These are phyloP conservation scores for Nannoperca obscura DNA, from an alignment of 2,797 vertebrate genomes.

Conservation along the genomic window DNA sequence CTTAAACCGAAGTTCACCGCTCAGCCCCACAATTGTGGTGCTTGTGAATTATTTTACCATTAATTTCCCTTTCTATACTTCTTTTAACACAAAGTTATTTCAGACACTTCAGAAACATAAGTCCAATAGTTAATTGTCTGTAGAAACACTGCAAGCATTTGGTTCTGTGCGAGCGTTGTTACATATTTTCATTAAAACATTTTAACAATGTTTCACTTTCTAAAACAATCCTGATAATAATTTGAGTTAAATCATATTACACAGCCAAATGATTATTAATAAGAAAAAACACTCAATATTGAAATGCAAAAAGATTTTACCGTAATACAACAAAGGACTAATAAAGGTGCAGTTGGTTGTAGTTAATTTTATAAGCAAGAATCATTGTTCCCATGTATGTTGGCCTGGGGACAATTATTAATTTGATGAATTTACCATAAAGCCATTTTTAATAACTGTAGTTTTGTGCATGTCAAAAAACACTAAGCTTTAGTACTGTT, in stretches of 20 bases:
- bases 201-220: slow-evolving; percentile 11
- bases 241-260: not conserved
- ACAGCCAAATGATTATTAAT: not conserved
- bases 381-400: not conserved
- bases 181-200: slow-evolving; percentile 4
- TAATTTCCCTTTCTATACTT: not conserved
- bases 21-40: not conserved
- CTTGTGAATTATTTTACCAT: not conserved
- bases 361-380: slow-evolving; percentile 1
- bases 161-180: not conserved
- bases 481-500: not conserved
- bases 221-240: not conserved
- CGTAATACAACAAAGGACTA: not conserved
- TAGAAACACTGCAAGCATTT: not conserved
- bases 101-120: not conserved
- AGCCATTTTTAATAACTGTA: not conserved
- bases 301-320: slow-evolving; percentile 6
- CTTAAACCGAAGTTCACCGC: not conserved
- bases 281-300: slow-evolving; percentile 10
- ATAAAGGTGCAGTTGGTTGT: slow-evolving; percentile 1
- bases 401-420: not conserved
- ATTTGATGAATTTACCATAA: not conserved
- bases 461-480: not conserved
- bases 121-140: not conserved
- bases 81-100: not conserved